Base-by-base conservation (phyloP, 2,113 vertebrate genomes). In the Trichomycterus rosablanca region DNA sequence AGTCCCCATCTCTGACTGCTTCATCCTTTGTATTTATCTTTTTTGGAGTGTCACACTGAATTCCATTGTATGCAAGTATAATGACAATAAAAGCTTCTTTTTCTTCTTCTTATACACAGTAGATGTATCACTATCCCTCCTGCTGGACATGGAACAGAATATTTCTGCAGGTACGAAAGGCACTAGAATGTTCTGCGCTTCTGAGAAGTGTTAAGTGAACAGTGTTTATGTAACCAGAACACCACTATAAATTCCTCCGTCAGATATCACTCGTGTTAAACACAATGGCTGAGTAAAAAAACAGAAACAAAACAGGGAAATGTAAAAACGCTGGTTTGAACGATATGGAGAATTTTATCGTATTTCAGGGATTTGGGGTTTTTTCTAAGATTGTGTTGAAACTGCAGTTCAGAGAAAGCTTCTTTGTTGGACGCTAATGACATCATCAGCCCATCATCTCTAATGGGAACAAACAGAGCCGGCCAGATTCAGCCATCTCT, bases 221-320 rank as follows among this genome's bases (percentile, higher is more conserved):
- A 62, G 39, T 45, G 16, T 40, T 59, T 56, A 59, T 44, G 40
- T 52, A 53, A 64, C 40, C 22, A 18, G 9, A 18, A 3, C 1
- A 16, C n/a, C 37, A n/a, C 53, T 32, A 22, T 16, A n/a, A n/a
- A 15, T 32, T 58, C 24, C 63, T 19, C 4, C 1, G 30, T 46
- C 32, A 63, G 69, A 67, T 30, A 58, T 44, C 37, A 39, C 22
- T 8, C 11, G 32, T 56, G n/a, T n/a, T n/a, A 24, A 35, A 49
- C 56, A 22, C 23, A 61, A 55, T 32, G 9, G 5, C 19, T 28
- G 12, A 18, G 2, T 24, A 19, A 32, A 57, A 7, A 49, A 68
- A n/a, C 20, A 46, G 9, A 42, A 50, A 45, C 9, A 62, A 5
- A n/a, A 4, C 14, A 23, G 46, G 23, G 18, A 22, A 44, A 11